Percentiles rank a stretch among this genome's conserved stretches.
Evolutionary conservation across 2,113 vertebrate species (phyloP).

Genomic region (Clarias macrocephalus): DNA sequence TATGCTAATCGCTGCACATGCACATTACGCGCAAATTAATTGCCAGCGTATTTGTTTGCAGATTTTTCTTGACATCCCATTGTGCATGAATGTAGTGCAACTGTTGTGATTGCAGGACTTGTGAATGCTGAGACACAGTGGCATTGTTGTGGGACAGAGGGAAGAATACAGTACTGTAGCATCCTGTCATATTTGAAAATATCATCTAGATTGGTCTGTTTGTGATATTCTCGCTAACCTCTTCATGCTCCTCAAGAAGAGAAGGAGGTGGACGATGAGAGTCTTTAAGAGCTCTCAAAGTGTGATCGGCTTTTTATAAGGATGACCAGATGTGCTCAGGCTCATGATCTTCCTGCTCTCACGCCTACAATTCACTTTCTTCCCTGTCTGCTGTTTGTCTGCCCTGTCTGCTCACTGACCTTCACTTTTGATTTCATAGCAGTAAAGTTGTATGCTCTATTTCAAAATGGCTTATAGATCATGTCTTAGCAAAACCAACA

Average conservation of each 20-base stretch:
- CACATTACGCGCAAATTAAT: constrained; percentile 24
- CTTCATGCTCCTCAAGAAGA: constrained; percentile 5
- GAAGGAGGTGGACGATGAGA: constrained; percentile 19
- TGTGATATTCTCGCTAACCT: neutral
- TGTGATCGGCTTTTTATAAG: constrained; percentile 20
- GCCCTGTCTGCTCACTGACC: neutral
- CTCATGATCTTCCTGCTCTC: neutral
- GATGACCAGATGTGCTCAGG: constrained; percentile 31
- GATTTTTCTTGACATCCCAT: constrained; percentile 19
- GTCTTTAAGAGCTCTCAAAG: constrained; percentile 5
- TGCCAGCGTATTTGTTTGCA: constrained; percentile 28
- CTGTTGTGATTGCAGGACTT: constrained; percentile 1
- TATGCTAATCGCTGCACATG: constrained; percentile 19
- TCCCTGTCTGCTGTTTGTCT: neutral
- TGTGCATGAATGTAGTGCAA: constrained; percentile 18
- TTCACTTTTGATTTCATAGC: neutral
- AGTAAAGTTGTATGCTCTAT: neutral
- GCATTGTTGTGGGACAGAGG: neutral
- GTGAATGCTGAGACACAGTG: constrained; percentile 4
- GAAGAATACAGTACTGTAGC: neutral
- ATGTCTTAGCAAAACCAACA: neutral
- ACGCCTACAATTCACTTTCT: neutral
- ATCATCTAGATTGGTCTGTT: neutral
- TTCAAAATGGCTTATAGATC: neutral
- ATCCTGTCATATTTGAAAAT: constrained; percentile 7